Percentiles rank a stretch among this genome's conserved stretches.
Conservation (phyloP, 2,113 vertebrate species). For the Entomyzon cyanotis region DNA sequence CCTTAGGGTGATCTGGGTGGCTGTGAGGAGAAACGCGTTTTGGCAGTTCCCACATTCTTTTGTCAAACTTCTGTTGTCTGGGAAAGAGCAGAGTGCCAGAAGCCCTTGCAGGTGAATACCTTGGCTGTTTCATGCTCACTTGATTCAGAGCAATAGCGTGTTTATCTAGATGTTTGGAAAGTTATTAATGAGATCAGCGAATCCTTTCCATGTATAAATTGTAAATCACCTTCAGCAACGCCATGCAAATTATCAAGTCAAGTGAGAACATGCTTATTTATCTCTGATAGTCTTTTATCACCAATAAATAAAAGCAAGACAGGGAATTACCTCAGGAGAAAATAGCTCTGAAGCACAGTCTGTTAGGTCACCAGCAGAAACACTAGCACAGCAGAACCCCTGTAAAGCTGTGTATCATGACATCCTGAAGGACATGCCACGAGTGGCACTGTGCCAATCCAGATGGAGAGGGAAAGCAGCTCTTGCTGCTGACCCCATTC, state of each 20-base stretch:
- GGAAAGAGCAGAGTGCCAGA: conserved; percentile 67
- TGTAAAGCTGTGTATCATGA: rapidly evolving
- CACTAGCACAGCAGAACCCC: not conserved
- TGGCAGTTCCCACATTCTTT: conserved; percentile 65
- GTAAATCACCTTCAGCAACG: conserved; percentile 65
- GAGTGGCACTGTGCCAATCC: not conserved
- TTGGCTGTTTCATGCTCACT: conserved; percentile 67
- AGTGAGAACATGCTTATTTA: conserved; percentile 54
- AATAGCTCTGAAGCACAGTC: not conserved
- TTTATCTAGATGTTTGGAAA: conserved; percentile 72
- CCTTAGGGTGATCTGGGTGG: conserved; percentile 27
- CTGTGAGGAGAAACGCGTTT: conserved; percentile 15
- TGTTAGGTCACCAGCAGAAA: not conserved
- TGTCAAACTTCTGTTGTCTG: conserved; percentile 64
- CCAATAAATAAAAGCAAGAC: conserved; percentile 45
- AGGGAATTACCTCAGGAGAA: conserved; percentile 21
- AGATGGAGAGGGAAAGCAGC: not conserved
- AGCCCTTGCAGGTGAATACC: conserved; percentile 78
- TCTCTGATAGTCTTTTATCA: conserved; percentile 46
- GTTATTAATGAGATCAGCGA: conserved; percentile 73
- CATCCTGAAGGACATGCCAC: not conserved
- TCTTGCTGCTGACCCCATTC: not conserved
- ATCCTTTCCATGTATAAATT: conserved; percentile 69
- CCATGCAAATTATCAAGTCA: conserved; percentile 61
- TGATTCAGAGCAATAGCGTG: conserved; percentile 66